Evolutionary conservation across 2,113 vertebrate genomes (phyloP).

Genomic region (Sorex araneus): DNA sequence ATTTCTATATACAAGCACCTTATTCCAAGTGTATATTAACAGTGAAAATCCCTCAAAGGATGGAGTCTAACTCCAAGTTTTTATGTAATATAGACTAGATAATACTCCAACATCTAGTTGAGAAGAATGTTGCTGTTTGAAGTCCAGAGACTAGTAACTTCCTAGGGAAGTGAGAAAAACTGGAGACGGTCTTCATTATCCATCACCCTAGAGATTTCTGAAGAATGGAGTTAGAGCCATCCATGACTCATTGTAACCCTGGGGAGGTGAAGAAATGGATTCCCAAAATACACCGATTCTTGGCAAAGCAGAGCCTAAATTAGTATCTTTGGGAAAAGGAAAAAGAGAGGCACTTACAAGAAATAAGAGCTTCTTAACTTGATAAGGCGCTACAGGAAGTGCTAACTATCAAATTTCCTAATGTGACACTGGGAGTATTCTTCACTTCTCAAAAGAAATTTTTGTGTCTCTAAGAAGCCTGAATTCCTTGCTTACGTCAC

Average conservation of each 20-base stretch:
- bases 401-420: slow-evolving; percentile 58
- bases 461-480: slow-evolving; percentile 33
- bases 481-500: slow-evolving; percentile 46
- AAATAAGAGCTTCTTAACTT: slow-evolving; percentile 69
- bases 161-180: neutral
- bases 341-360: slow-evolving; percentile 18
- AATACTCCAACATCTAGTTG: slow-evolving; percentile 13
- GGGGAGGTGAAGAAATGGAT: slow-evolving; percentile 57
- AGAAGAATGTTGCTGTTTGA: slow-evolving; percentile 25
- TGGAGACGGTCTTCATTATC: slow-evolving; percentile 38
- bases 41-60: slow-evolving; percentile 52
- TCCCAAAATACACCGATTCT: slow-evolving; percentile 74
- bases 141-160: slow-evolving; percentile 22
- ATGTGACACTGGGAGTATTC: slow-evolving; percentile 28
- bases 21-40: slow-evolving; percentile 47
- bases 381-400: slow-evolving; percentile 67
- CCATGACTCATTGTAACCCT: slow-evolving; percentile 74
- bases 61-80: slow-evolving; percentile 32
- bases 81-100: slow-evolving; percentile 21
- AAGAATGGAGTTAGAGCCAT: slow-evolving; percentile 67
- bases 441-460: slow-evolving; percentile 66
- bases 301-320: slow-evolving; percentile 75
- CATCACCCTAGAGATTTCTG: slow-evolving; percentile 49
- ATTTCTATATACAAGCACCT: slow-evolving; percentile 30
- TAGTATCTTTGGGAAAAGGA: slow-evolving; percentile 54